Base-by-base conservation (phyloP, 2,888 invertebrate species). In the Phania funesta region DNA sequence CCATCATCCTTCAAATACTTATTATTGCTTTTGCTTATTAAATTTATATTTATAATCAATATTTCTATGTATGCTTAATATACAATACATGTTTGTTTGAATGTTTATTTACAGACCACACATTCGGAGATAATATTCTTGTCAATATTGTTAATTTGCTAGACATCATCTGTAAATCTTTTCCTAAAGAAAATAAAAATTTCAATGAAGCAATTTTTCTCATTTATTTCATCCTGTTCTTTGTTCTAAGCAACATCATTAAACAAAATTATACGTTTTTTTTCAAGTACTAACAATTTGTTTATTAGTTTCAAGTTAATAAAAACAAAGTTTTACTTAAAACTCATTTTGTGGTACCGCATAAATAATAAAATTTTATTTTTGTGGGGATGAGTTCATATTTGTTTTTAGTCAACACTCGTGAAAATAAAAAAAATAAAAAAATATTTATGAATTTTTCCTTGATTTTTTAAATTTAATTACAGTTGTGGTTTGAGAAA, bases 151-250 rank as follows among this genome's bases (percentile, higher is more conserved):
- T 56, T 22, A 13, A 58, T 65, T 75, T 48, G 48, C 22, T 35
- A 62, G 60, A 41, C 60, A 41, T n/a, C n/a, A n/a, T 38, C 38
- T 60, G 18, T 50, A 50, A 60, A 71, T 48, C 18, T 26, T 29
- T 13, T 32, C 35, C 5, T 8, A 46, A 48, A 32, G 6, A 38
- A 20, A 16, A 32, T 32, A 6, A 4, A 26, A 38, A 20, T n/a
- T 50, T 20, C 11, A 46, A 24, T 71, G 71, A 58, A 62, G 62
- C 44, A 18, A 41, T 26, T 50, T 67, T 11, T 50, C 6, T 32
- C 13, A 35, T 32, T 32, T 38, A 4, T 35, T 20, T n/a, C 76
- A 80, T 80, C 76, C 76, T 81, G 80, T 76, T 71, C 65, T 71
- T 75, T 76, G 75, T 76, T 71, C 75, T 75, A 11, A 41, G 35